A percentile compares a stretch with the other conserved stretches of the same genome.
Conservation (phyloP, 2,888 invertebrate species). For the Sisyra terminalis region DNA sequence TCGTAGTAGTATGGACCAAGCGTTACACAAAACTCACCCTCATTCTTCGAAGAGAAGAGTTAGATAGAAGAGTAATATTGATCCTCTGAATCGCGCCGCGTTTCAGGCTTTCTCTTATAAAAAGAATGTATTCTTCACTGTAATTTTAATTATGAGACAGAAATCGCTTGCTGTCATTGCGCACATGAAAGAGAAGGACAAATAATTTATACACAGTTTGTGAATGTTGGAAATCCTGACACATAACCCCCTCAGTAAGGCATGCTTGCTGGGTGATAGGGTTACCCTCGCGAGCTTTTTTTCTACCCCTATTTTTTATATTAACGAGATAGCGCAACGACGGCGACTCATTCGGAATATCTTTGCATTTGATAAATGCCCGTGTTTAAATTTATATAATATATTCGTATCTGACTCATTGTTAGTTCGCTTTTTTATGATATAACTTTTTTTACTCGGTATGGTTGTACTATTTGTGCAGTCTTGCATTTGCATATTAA, state of each 20-base stretch:
- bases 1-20: slow-evolving; percentile 16
- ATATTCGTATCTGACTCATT: slow-evolving; percentile 6
- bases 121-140: too few relatives aligned
- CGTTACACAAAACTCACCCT: too few relatives aligned
- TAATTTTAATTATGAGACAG: background rate
- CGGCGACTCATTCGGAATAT: slow-evolving; percentile 8
- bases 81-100: slow-evolving; percentile 27
- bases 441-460: slow-evolving; percentile 5
- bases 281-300: slow-evolving; percentile 9
- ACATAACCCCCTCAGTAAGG: slow-evolving; percentile 2
- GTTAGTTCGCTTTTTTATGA: slow-evolving; percentile 2
- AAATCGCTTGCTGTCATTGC: background rate
- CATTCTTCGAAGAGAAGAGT: too few relatives aligned
- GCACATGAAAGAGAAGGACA: background rate
- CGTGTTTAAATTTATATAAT: slow-evolving; percentile 4
- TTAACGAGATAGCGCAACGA: slow-evolving; percentile 8
- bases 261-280: slow-evolving; percentile 7
- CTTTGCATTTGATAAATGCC: slow-evolving; percentile 9
- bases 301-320: slow-evolving; percentile 10
- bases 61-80: slow-evolving; percentile 28
- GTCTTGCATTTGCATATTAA: slow-evolving; percentile 4
- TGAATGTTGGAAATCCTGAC: slow-evolving; percentile 2
- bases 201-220: background rate
- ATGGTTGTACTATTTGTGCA: background rate
- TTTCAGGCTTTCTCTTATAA: background rate